Evolutionary conservation across 1,140 invertebrate species (phyloP).

Genomic region (Drepana arcuata): DNA sequence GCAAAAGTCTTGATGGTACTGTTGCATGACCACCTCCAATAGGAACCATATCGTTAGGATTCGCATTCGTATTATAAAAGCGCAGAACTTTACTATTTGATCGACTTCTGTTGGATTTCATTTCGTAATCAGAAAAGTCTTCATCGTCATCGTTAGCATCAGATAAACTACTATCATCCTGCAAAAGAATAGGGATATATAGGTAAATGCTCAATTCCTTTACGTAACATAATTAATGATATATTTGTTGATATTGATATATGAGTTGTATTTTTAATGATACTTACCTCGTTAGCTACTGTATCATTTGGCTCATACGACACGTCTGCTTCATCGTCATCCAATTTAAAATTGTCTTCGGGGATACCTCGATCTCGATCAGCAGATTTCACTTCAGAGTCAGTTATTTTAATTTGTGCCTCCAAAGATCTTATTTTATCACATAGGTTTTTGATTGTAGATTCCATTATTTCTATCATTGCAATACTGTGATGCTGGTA

Average conservation of each 20-base stretch:
- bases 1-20: constrained; percentile 36
- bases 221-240: too few species aligned
- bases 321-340: constrained; percentile 1
- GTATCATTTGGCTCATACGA: too few species aligned
- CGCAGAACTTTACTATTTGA: constrained; percentile 1
- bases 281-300: too few species aligned
- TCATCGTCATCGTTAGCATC: constrained; percentile 5
- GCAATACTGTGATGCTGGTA: constrained; percentile 13
- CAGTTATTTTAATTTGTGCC: constrained; percentile 13
- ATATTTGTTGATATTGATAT: too few species aligned
- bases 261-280: too few species aligned
- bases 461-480: constrained; percentile 20
- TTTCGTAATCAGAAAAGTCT: not conserved
- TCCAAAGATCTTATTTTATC: constrained; percentile 17
- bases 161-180: too few species aligned
- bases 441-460: constrained; percentile 15
- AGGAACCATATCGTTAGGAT: constrained; percentile 15
- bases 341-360: too few species aligned
- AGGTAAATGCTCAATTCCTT: too few species aligned
- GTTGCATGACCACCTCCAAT: constrained; percentile 47
- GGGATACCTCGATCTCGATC: too few species aligned
- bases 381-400: too few species aligned
- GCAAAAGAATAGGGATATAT: too few species aligned
- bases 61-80: not conserved
- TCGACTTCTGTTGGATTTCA: constrained; percentile 1